Percentiles rank a stretch among this genome's conserved stretches.
These are phyloP conservation scores for Hirtodrosophila trivittata DNA, from an alignment of 2,888 invertebrate genomes.

Conservation along the genomic window DNA sequence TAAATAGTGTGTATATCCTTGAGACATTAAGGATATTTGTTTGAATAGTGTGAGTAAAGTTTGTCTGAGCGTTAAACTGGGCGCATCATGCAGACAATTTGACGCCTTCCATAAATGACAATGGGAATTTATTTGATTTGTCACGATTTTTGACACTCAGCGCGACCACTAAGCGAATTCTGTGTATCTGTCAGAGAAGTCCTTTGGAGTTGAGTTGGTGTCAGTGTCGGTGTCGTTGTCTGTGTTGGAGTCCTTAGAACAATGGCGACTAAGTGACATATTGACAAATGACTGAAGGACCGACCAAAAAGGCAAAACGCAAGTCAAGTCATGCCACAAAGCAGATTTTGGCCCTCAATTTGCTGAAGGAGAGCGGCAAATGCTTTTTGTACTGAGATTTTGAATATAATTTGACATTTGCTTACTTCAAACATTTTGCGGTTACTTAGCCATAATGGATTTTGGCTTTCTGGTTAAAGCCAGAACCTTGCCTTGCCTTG, in stretches of 20 bases:
- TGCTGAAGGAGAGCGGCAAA: slow-evolving; percentile 11
- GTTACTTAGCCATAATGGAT: slow-evolving; percentile 37
- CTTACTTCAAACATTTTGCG: slow-evolving; percentile 35
- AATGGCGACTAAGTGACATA: slow-evolving; percentile 66
- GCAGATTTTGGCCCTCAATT: slow-evolving; percentile 30
- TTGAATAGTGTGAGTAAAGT: neutral
- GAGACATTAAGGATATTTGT: too few relatives aligned
- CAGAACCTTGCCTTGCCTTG: too few relatives aligned
- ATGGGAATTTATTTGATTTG: slow-evolving; percentile 53
- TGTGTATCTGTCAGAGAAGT: slow-evolving; percentile 34
- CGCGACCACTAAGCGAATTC: slow-evolving; percentile 38
- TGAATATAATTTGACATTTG: slow-evolving; percentile 20
- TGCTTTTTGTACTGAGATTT: neutral
- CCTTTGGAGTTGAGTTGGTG: slow-evolving; percentile 10
- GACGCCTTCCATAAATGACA: slow-evolving; percentile 36
- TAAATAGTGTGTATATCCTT: too few relatives aligned
- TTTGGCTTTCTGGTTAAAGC: slow-evolving; percentile 17
- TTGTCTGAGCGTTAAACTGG: slow-evolving; percentile 21
- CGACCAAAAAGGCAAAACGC: neutral
- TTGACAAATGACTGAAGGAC: slow-evolving; percentile 59
- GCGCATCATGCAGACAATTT: slow-evolving; percentile 38
- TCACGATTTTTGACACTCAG: slow-evolving; percentile 42
- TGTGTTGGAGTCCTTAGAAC: slow-evolving; percentile 22
- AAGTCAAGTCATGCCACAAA: slow-evolving; percentile 35
- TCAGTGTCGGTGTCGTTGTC: slow-evolving; percentile 27